A percentile compares a stretch with the other conserved stretches of the same genome.
Evolutionary conservation across 2,797 vertebrate genomes (phyloP).

Genomic region (Chromobotia macracanthus): DNA sequence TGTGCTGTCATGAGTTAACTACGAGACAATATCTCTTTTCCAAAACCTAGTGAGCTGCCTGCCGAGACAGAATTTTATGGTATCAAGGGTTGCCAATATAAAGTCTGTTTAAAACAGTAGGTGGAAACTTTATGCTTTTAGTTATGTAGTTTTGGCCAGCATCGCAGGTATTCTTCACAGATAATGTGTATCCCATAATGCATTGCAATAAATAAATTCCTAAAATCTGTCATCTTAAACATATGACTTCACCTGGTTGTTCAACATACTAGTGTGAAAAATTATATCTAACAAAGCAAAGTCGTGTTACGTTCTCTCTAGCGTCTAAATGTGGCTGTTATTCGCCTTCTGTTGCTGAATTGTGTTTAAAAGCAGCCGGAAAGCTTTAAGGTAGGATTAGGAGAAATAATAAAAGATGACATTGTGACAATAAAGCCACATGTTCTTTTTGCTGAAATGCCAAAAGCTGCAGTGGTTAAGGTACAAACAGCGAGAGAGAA

Average conservation of each 20-base stretch:
- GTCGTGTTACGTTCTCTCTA: not conserved
- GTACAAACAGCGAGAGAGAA: conserved; percentile 7
- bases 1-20: not conserved
- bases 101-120: too few relatives aligned
- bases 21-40: not conserved
- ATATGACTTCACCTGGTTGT: not conserved
- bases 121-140: too few relatives aligned
- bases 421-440: conserved; percentile 9
- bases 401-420: conserved; percentile 23
- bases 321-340: not conserved
- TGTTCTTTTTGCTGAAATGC: not conserved
- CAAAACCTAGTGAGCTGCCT: not conserved
- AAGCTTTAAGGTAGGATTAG: not conserved
- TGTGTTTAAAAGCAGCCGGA: not conserved
- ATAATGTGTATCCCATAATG: not conserved
- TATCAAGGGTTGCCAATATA: not conserved
- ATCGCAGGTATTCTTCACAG: not conserved
- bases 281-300: not conserved
- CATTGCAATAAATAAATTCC: not conserved
- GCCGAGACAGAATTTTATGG: not conserved
- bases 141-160: not conserved
- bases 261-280: not conserved
- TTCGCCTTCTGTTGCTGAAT: not conserved
- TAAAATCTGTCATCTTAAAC: not conserved
- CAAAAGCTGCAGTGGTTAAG: conserved; percentile 14